These are phyloP conservation scores for Oscarella lobularis DNA, from an alignment of 37 sponge, comb jelly and placozoan genomes.

Conservation along the genomic window DNA sequence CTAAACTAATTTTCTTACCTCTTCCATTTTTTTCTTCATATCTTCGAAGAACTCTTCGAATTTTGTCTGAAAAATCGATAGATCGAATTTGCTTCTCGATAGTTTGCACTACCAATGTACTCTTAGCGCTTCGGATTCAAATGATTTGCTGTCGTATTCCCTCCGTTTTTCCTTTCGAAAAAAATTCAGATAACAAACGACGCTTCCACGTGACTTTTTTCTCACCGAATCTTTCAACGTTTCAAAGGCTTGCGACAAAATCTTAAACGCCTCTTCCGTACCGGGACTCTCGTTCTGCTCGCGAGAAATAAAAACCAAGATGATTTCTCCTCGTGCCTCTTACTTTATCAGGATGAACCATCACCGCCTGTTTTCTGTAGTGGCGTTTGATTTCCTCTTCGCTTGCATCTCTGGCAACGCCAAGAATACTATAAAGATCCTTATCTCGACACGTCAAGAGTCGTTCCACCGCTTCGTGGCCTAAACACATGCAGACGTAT, in stretches of 20 bases:
- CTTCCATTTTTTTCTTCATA: background rate
- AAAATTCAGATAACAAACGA: background rate
- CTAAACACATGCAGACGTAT: background rate
- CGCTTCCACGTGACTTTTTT: too few species aligned
- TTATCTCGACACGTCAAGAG: background rate
- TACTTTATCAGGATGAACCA: slow-evolving; percentile 1
- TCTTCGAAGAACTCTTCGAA: background rate
- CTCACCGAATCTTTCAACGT: background rate
- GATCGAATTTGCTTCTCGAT: background rate
- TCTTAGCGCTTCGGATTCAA: background rate
- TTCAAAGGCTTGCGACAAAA: background rate
- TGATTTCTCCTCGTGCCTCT: too few species aligned
- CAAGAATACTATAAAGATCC: background rate
- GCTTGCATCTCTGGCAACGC: background rate
- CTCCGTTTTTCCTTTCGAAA: background rate
- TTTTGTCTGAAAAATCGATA: background rate
- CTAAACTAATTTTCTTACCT: too few species aligned
- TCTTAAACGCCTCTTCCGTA: background rate
- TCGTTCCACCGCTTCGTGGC: background rate
- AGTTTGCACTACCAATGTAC: too few species aligned
- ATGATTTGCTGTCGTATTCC: background rate
- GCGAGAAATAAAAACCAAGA: too few species aligned
- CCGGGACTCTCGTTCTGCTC: background rate
- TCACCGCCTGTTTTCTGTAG: background rate
- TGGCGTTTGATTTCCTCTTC: background rate